phyloP scores from a whole-genome alignment of 2,113 vertebrate genomes.

The Archocentrus centrarchus region DNA sequence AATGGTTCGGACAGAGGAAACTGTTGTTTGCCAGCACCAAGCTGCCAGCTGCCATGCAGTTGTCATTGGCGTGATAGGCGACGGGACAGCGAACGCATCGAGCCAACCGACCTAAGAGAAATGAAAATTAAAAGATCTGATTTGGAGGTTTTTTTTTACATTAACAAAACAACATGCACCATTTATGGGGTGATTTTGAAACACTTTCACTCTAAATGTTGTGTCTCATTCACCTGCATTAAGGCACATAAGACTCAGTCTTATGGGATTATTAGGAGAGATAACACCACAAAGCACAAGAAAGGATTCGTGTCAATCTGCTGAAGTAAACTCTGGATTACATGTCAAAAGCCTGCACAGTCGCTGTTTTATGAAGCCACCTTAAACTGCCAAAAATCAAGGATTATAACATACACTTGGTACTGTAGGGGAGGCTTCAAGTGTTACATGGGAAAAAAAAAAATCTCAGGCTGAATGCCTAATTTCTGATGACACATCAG shows the following conservation, averaged over 20 bases:
- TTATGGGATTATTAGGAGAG: neutral
- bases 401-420: neutral
- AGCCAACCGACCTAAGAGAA: slow-evolving; percentile 89
- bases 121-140: neutral
- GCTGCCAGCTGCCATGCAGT: slow-evolving; percentile 96
- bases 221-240: neutral
- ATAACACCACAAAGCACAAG: neutral
- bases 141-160: neutral
- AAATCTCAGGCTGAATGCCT: neutral
- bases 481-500: neutral
- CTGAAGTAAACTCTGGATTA: slow-evolving; percentile 2
- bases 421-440: neutral
- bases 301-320: neutral
- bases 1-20: slow-evolving; percentile 98
- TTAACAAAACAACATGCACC: neutral
- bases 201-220: neutral
- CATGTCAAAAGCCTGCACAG: neutral
- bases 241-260: neutral
- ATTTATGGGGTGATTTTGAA: neutral
- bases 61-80: slow-evolving; percentile 96
- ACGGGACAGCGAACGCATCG: slow-evolving; percentile 98
- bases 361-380: neutral
- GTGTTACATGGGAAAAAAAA: neutral
- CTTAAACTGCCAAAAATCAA: neutral
- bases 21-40: slow-evolving; percentile 96